Conservation (phyloP, 2,888 invertebrate species). For the Strigamia maritima region DNA sequence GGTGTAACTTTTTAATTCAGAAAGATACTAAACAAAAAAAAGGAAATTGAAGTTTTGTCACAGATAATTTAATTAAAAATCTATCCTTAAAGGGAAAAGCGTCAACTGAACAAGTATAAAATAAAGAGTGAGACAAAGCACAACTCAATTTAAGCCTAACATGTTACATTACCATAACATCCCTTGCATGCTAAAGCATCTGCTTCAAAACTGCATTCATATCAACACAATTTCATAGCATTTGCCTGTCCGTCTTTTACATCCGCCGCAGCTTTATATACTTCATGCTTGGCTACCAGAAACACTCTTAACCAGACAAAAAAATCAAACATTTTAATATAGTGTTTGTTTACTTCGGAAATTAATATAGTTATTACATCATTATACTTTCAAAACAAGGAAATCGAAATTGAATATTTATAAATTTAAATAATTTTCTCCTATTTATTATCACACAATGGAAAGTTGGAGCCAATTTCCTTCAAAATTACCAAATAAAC, state of each 20-base stretch:
- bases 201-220: slow-evolving; percentile 29
- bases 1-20: too few species aligned
- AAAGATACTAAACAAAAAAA: not conserved
- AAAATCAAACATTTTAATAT: not conserved
- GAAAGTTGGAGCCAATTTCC: not conserved
- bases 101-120: not conserved
- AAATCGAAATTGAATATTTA: not conserved
- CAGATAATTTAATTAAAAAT: not conserved
- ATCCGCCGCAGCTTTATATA: not conserved
- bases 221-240: slow-evolving; percentile 34
- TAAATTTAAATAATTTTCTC: not conserved
- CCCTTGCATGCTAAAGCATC: slow-evolving; percentile 14
- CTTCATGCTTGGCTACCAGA: slow-evolving; percentile 31
- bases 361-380: not conserved
- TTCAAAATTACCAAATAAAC: slow-evolving; percentile 12
- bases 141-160: slow-evolving; percentile 27
- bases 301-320: too few species aligned
- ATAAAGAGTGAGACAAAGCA: not conserved
- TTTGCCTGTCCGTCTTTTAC: slow-evolving; percentile 25
- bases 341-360: not conserved
- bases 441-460: slow-evolving; percentile 2
- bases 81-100: not conserved
- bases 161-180: slow-evolving; percentile 10
- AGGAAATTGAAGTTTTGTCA: slow-evolving; percentile 24
- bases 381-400: not conserved